Evolutionary conservation across 2,888 invertebrate genomes (phyloP), one percentile per base, ranked within the genome.

Genomic region (Ptychoptera contaminata): DNA sequence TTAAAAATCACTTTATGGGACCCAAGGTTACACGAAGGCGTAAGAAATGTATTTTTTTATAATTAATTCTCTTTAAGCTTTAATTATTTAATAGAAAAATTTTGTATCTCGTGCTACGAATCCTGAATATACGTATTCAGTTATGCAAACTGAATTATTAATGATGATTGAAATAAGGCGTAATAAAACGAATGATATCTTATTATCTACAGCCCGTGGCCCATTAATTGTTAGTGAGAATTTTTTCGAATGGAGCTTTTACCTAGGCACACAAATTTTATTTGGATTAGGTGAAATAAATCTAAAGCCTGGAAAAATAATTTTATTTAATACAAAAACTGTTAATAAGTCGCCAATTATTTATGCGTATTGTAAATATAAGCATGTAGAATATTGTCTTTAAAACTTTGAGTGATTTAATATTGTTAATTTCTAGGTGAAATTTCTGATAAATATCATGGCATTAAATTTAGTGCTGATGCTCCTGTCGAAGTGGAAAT

Each of bases 171-270:
- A 40, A 30, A 36, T 47, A 6, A 10, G 16, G 23, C 37, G 47
- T n/a, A 34, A 36, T 10, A 31, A 16, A 9, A 29, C 40, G 16
- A 42, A 39, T n/a, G 11, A 44, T 36, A 37, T 38, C 8, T 37
- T 47, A 35, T 30, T 47, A 8, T 44, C 44, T 10, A 44, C 47
- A 8, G 35, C 44, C 10, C 44, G 47, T 4, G 47, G 47, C 6
- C 41, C 47, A 30, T 37, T 47, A 12, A 47, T 47, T 29, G 47
- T 38, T 5, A 43, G 43, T 23, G 36, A 44, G 16, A 42, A 42
- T 15, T 47, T 35, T 37, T 42, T 47, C 9, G 47, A 47, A 23
- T 47, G 47, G 47, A 47, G 32, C 36, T 12, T 44, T 31, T 34
- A 42, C 37, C 11, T 47, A 16, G 37, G 37, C 8, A 40, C 37